phyloP scores from a whole-genome alignment of 2,888 invertebrate genomes.

The Zhuqinia jingwanae region DNA sequence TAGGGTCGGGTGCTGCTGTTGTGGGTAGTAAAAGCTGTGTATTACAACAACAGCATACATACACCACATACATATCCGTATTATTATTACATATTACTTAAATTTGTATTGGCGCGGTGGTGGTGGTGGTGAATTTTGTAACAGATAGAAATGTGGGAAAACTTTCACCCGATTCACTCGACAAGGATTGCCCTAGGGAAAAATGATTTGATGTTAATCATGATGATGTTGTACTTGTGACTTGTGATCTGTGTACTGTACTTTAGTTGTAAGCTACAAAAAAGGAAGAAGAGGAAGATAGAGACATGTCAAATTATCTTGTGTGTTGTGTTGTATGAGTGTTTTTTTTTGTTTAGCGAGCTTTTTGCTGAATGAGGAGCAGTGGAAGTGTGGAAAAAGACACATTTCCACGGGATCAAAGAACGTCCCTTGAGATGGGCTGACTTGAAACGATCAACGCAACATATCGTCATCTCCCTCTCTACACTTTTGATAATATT shows the following conservation, averaged over 20 bases:
- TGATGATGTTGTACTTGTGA: conserved; percentile 50
- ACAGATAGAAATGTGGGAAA: conserved; percentile 66
- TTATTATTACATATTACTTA: conserved; percentile 15
- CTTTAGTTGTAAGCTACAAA: not conserved
- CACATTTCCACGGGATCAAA: conserved; percentile 74
- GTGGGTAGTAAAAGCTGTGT: conserved; percentile 21
- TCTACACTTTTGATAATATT: too few relatives aligned
- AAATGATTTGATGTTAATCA: conserved; percentile 70
- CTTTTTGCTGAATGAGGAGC: conserved; percentile 52
- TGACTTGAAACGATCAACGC: conserved; percentile 46
- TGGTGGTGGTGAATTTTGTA: conserved; percentile 50
- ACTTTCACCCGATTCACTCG: conserved; percentile 65
- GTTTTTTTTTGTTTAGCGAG: not conserved
- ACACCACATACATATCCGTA: conserved; percentile 17
- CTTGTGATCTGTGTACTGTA: not conserved
- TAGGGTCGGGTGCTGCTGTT: conserved; percentile 1
- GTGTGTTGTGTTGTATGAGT: not conserved
- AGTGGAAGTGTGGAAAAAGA: conserved; percentile 77
- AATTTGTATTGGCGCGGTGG: too few relatives aligned
- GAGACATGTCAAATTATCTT: conserved; percentile 10
- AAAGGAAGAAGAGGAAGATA: not conserved
- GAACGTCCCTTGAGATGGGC: conserved; percentile 54
- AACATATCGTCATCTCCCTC: conserved; percentile 1
- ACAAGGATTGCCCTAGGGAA: conserved; percentile 54
- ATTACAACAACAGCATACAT: too few relatives aligned